Conservation (phyloP, 2,888 invertebrate species). For the Euclidia mi region DNA sequence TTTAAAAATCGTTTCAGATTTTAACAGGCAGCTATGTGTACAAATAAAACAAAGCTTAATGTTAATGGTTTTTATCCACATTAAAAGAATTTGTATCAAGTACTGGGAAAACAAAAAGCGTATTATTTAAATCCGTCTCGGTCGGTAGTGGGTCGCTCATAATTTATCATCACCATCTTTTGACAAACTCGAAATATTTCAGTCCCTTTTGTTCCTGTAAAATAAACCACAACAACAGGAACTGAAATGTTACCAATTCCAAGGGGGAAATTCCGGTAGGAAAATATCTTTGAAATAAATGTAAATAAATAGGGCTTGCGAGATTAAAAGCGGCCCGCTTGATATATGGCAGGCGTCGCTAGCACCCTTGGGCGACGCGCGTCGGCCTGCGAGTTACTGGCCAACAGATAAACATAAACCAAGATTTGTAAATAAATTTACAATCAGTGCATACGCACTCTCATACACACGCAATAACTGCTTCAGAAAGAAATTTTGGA, state of each 20-base stretch:
- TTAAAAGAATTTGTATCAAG: slow-evolving; percentile 17
- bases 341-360: slow-evolving; percentile 77
- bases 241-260: slow-evolving; percentile 82
- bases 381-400: slow-evolving; percentile 61
- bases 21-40: not conserved
- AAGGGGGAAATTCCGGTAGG: slow-evolving; percentile 85
- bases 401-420: slow-evolving; percentile 66
- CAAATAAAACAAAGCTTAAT: not conserved
- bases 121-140: slow-evolving; percentile 52
- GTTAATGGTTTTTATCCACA: slow-evolving; percentile 3
- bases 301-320: slow-evolving; percentile 86
- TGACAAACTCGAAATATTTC: slow-evolving; percentile 76
- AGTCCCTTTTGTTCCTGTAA: slow-evolving; percentile 73
- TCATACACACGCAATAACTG: too few relatives aligned
- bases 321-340: slow-evolving; percentile 84
- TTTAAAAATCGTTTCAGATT: slow-evolving; percentile 4
- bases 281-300: slow-evolving; percentile 87
- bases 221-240: slow-evolving; percentile 79
- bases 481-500: not conserved
- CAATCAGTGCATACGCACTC: slow-evolving; percentile 38
- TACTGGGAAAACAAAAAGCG: slow-evolving; percentile 48
- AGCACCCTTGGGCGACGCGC: slow-evolving; percentile 65
- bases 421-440: slow-evolving; percentile 63
- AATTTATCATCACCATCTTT: slow-evolving; percentile 71
- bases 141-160: slow-evolving; percentile 57